Conservation (phyloP, 2,888 invertebrate genomes). For the Camptogramma bilineatum region DNA sequence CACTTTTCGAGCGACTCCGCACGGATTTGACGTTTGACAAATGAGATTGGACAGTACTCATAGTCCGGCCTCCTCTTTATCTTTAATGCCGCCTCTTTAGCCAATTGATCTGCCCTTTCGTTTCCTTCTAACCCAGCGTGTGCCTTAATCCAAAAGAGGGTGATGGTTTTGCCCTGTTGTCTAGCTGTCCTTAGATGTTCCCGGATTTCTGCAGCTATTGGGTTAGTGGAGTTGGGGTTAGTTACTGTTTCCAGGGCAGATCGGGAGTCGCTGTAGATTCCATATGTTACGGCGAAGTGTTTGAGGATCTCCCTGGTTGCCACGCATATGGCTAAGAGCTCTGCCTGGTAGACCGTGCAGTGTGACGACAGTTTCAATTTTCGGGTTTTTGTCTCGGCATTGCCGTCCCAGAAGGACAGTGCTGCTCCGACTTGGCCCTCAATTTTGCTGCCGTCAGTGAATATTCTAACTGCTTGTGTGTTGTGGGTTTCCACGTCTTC, state of each 20-base stretch:
- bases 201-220: conserved; percentile 2
- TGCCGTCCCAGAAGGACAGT: too few relatives aligned
- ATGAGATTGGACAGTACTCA: too few relatives aligned
- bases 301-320: not conserved
- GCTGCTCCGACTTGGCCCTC: too few relatives aligned
- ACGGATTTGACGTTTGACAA: too few relatives aligned
- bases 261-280: too few relatives aligned
- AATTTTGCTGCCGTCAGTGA: too few relatives aligned
- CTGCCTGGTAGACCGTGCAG: conserved; percentile 18
- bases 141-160: too few relatives aligned
- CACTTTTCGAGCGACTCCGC: too few relatives aligned
- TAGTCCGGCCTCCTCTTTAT: too few relatives aligned
- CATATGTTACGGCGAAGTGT: not conserved
- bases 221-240: not conserved
- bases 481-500: not conserved
- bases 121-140: conserved; percentile 1
- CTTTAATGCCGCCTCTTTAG: not conserved
- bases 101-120: conserved; percentile 3
- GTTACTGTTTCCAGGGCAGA: conserved; percentile 1
- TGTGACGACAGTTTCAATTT: conserved; percentile 7
- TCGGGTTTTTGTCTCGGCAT: too few relatives aligned
- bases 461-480: too few relatives aligned
- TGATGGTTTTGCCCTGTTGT: not conserved
- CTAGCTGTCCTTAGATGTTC: not conserved
- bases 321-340: conserved; percentile 12